Evolutionary conservation across 2,888 invertebrate species (phyloP).

Genomic region (Neoaliturus tenellus): DNA sequence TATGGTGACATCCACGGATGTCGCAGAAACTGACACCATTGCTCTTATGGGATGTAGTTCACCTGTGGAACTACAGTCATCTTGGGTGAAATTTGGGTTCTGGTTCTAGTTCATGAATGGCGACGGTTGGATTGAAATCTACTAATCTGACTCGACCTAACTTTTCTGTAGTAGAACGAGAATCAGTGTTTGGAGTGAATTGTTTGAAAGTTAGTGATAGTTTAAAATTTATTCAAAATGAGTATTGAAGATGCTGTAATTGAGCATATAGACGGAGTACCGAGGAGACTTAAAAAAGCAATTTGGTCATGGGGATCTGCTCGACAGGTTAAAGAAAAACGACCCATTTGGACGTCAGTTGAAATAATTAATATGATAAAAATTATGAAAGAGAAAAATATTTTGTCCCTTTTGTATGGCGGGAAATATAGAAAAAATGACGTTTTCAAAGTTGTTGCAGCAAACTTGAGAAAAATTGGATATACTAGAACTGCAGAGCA

Average conservation of each 20-base stretch:
- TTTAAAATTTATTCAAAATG: no score
- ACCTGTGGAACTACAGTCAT: no score
- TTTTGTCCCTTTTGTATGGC: not conserved
- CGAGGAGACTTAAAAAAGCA: not conserved
- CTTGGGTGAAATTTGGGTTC: no score
- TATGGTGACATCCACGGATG: no score
- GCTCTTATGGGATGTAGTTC: no score
- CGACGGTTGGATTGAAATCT: no score
- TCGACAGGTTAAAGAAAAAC: not conserved
- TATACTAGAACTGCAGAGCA: not conserved
- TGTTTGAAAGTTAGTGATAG: no score
- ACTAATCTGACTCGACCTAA: no score
- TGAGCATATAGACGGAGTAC: not conserved
- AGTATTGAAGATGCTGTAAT: not conserved
- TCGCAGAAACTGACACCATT: no score
- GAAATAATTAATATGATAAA: not conserved
- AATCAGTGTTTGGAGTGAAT: no score
- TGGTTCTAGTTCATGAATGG: no score
- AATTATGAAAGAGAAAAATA: constrained; percentile 10
- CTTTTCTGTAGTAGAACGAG: no score
- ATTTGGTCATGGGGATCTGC: not conserved
- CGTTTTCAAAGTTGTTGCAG: constrained; percentile 15
- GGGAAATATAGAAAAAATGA: constrained; percentile 15
- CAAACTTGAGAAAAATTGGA: not conserved
- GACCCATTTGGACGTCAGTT: not conserved